These are phyloP conservation scores for Arbacia lixula DNA, from an alignment of 53 echinoderm and acorn worm genomes.

Conservation along the genomic window DNA sequence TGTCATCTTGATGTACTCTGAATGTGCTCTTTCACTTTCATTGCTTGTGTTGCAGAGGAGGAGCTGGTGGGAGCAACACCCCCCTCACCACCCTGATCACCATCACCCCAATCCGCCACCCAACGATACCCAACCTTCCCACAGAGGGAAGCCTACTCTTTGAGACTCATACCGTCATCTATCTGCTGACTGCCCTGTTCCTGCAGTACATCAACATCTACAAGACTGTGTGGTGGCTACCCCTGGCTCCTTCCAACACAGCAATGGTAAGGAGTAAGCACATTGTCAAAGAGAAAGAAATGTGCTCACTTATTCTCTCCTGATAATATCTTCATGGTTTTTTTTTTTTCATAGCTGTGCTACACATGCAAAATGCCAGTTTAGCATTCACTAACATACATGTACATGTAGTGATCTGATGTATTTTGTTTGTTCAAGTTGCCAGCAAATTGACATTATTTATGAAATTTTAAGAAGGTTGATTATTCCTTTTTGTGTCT, in stretches of 20 bases:
- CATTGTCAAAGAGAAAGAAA: too few species aligned
- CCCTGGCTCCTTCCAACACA: constrained; percentile 80
- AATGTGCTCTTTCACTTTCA: not conserved
- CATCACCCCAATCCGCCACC: constrained; percentile 93
- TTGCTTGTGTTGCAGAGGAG: constrained; percentile 69
- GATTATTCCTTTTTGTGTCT: too few species aligned
- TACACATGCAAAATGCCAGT: too few species aligned
- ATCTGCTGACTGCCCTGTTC: constrained; percentile 91
- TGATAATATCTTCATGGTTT: too few species aligned
- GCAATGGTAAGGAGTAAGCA: constrained; percentile 92
- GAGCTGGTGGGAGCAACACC: constrained; percentile 68
- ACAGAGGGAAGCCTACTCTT: constrained; percentile 85
- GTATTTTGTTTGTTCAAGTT: too few species aligned
- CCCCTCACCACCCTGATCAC: constrained; percentile 94
- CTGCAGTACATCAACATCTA: constrained; percentile 99
- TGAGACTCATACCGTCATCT: constrained; percentile 87
- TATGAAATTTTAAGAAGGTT: too few species aligned
- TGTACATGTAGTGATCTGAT: too few species aligned
- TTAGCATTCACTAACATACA: too few species aligned
- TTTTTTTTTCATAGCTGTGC: too few species aligned
- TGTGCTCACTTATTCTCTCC: too few species aligned
- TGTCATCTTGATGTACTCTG: too few species aligned
- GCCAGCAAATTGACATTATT: too few species aligned
- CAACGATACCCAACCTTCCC: constrained; percentile 83
- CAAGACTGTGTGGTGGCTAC: constrained; percentile 97